Base-by-base conservation (phyloP, 2,113 vertebrate genomes). In the Mionectes macconnelli region DNA sequence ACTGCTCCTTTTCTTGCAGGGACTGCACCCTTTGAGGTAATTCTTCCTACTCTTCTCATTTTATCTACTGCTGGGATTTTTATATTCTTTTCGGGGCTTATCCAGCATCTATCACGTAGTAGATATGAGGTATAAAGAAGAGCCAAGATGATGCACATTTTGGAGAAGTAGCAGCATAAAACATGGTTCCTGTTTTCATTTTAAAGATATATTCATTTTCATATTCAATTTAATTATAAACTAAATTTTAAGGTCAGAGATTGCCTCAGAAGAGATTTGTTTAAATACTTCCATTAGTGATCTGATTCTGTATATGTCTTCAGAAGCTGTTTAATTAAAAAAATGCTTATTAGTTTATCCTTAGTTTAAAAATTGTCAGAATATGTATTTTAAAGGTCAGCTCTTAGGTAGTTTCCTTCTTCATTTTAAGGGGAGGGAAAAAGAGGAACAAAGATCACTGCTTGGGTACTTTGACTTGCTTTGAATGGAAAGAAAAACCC, bases 401-500 rank as follows among this genome's bases (percentile, higher is more conserved):
- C 1, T 4, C 39, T 86, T 81, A 68, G 39, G 59, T 70, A 87
- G 60, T 35, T 82, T 33, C 63, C 50, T 73, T 67, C 42, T 87
- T 77, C 67, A 86, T 47, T 37, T 2, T 31, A 28, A 55, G 16
- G 7, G 9, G 15, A 57, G 39, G 18, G 22, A 28, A n/a, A 53
- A 59, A 53, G 60, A 81, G 25, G 64, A 76, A 55, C 62, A 91
- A 90, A 93, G 82, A 67, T 81, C 39, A 77, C 12, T 67, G 31
- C 47, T 79, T 87, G 31, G 39, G 31, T 93, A 77, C n/a, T 84
- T 86, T 63, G 39, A 50, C 37, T 87, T 63, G 45, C 79, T 80
- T 60, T 74, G 59, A 91, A 86, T 77, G 73, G 79, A 85, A 94
- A 85, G 68, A 88, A 95, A 89, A 93, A 80, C 33, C 90, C 79